These are phyloP conservation scores for Pycnonotus jocosus DNA, from an alignment of 2,113 vertebrate species.

Conservation along the genomic window DNA sequence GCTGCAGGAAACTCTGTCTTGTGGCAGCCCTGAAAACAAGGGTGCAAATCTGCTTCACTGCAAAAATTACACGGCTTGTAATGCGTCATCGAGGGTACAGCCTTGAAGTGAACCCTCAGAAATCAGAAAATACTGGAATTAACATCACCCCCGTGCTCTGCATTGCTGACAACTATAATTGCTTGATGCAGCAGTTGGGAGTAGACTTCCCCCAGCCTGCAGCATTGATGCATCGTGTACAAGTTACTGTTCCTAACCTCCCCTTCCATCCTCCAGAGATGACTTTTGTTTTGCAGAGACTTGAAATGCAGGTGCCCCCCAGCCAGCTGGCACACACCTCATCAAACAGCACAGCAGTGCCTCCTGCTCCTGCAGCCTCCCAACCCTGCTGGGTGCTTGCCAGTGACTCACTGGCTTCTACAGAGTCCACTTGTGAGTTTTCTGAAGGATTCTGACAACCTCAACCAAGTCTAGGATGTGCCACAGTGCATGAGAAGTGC, in stretches of 20 bases:
- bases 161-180: background rate
- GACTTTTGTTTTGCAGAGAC: background rate
- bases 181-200: background rate
- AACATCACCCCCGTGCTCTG: accelerated
- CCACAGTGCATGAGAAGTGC: background rate
- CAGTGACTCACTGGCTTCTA: background rate
- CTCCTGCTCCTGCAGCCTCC: background rate
- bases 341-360: background rate
- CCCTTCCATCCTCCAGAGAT: background rate
- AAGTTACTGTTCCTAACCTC: background rate
- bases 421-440: background rate
- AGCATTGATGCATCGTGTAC: background rate
- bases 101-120: background rate
- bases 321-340: background rate
- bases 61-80: background rate
- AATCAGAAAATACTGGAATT: background rate
- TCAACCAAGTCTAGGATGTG: background rate
- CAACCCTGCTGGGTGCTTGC: accelerated
- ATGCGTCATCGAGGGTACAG: accelerated
- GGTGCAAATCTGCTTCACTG: background rate
- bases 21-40: background rate
- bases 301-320: background rate
- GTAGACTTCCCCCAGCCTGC: background rate
- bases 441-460: background rate
- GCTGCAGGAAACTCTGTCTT: background rate